Base-by-base conservation (phyloP, 2,797 vertebrate species). In the Melanotaenia maccullochi region DNA sequence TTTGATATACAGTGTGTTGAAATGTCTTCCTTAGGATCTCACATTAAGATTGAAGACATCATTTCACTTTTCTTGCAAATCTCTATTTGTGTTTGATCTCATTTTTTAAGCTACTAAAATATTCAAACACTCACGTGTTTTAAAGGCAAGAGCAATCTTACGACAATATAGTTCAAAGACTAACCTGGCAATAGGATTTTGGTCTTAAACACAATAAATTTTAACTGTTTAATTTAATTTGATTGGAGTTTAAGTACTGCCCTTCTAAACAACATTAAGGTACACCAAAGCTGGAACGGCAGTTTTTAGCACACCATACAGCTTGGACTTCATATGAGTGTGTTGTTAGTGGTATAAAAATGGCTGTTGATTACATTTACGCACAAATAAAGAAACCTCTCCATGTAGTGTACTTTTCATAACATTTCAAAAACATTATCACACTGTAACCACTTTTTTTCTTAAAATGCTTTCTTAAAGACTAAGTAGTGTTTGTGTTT, bases 21-120 rank as follows among this genome's bases (percentile, higher is more conserved):
- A 22, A 60, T 14, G 7, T 66, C 20, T 28, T 64, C 12, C 28
- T 51, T 13, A 42, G 14, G 71, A 63, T 42, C n/a, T 0, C 12
- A 54, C 24, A 65, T 55, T 4, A 12, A 9, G 49, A 30, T 51
- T 73, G 1, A 57, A 33, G 13, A 42, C 57, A 25, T 30, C 9
- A 63, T 20, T 44, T 14, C 55, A 44, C n/a, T 38, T 28, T 60
- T 32, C 5, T 28, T 54, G 24, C 47, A 55, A 55, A 71, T 68
- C 32, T 14, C 2, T 49, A 8, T 28, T 22, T 12, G 5, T 8
- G 25, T 11, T 1, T 30, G 20, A 12, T 24, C 24, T 30, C 5
- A 28, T 25, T 54, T 22, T 54, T 54, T 24, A 54, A 5, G 22
- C 25, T 28, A 28, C 25, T 30, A 5, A 28, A 55, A 28, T 5